Evolutionary conservation across 1,140 invertebrate genomes (phyloP), one percentile per base, ranked within the genome.

Genomic region (Trachelipus rathkii): DNA sequence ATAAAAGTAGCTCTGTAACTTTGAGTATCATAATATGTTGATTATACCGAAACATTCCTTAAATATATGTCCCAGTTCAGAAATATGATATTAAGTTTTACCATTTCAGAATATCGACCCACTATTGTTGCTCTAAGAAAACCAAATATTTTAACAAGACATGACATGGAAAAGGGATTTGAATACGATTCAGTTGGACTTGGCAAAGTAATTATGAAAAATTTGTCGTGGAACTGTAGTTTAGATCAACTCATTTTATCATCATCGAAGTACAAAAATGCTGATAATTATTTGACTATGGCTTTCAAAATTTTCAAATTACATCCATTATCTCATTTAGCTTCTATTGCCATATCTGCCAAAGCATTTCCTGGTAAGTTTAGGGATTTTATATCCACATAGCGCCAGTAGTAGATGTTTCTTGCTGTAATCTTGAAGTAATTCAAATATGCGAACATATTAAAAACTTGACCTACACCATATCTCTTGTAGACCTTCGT

Each of bases 161-260:
- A 60, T 8, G 50, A 60, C 8, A 60, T 60, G 50, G 50, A 60
- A 19, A 60, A 60, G 8, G 50, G 50, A 19, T 15, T 19, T 15
- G 11, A 15, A 15, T 60, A 60, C 8, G 50, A 60, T 60, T 13
- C 11, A 15, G 8, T 60, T 60, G 11, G 19, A 15, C 50, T 60
- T 60, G 50, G 50, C 50, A 60, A 60, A 60, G 50, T 60, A 60
- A 60, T 60, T 60, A 60, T 60, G 50, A 60, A 60, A 60, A 60
- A 60, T 19, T 60, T 60, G 19, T 60, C 50, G 8, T 60, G 50
- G 50, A 60, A 60, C 19, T 60, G 11, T 60, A 60, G 50, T 60
- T 60, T 60, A 60, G 50, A 60, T 60, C 50, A 60, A 60, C 50
- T 60, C 19, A 60, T 60, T 15, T 60, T 60, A 60, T 60, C 50